phyloP scores from a whole-genome alignment of 2,113 vertebrate genomes.

The Phalacrocorax carbo region DNA sequence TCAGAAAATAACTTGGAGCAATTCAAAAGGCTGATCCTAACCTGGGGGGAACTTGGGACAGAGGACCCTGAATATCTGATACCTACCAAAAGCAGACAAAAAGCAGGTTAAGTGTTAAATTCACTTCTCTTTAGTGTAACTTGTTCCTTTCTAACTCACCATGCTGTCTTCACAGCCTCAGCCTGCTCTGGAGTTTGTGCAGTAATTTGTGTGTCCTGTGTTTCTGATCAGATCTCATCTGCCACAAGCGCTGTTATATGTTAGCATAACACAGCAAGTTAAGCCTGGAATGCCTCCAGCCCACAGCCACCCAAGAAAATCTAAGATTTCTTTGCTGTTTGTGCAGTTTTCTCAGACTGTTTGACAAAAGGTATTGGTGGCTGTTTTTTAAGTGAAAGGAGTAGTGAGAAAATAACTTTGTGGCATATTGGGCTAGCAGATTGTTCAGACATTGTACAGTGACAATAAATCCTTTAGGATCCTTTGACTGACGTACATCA shows the following conservation, averaged over 20 bases:
- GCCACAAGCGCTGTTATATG: neutral
- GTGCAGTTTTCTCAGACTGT: neutral
- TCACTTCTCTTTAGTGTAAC: neutral
- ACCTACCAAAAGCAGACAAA: neutral
- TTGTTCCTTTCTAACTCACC: neutral
- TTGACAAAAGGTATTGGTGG: slow-evolving; percentile 41
- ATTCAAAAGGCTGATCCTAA: neutral
- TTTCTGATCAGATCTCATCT: neutral
- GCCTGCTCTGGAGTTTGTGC: neutral
- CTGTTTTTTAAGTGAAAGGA: slow-evolving; percentile 49
- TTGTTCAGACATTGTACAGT: slow-evolving; percentile 37
- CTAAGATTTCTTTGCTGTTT: neutral
- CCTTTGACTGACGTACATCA: slow-evolving; percentile 34
- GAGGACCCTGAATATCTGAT: neutral
- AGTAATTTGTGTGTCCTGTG: neutral
- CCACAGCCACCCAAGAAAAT: neutral
- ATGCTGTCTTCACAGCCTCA: neutral
- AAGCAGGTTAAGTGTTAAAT: neutral
- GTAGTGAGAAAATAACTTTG: slow-evolving; percentile 46
- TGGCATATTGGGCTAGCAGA: slow-evolving; percentile 53
- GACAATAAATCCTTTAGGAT: slow-evolving; percentile 50
- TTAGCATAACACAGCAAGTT: neutral
- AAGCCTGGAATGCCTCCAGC: neutral
- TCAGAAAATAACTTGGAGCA: neutral
- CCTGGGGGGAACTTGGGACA: neutral